Base-by-base conservation (phyloP, 2,888 invertebrate genomes). In the Auanema sp. region DNA sequence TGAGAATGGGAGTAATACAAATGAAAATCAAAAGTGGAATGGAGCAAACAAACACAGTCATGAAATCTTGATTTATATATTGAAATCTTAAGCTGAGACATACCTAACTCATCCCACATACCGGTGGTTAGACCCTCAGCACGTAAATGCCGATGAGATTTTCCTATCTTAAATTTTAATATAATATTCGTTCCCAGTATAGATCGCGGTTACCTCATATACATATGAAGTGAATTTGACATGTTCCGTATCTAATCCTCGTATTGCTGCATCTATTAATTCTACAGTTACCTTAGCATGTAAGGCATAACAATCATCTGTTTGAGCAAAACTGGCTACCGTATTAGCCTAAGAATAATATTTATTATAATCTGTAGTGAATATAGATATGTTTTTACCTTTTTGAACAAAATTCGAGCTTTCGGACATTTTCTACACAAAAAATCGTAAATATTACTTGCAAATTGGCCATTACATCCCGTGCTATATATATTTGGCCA, bases 401-500 rank as follows among this genome's bases (percentile, higher is more conserved):
- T 80, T 8, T 75, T 72, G 51, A 80, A 51, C 16, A 80, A 59
- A 44, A 71, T 69, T 59, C 77, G 69, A 41, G 79, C 79, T 54
- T 76, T 80, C 10, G 72, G 64, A 53, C 76, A 79, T 56, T 61
- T 58, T 16, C 54, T 61, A 44, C 67, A 62, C 50, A 80, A 53
- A 12, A 62, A 69, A 8, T 65, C n/a, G 56, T 72, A 80, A 42
- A 80, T 59, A 44, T 71, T 69, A 10, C 67, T 66, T 24, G 80
- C 77, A 50, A 80, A 80, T 47, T 63, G 66, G 10, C 78, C 78
- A 40, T 69, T 75, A 18, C 68, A 64, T 10, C 80, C 80, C 10
- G 80, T 80, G 0, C 77, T 66, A 58, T 68, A 80, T 43, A 80
- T 79, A 58, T 79, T 80, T n/a, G 80, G 80, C 80, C 80, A 80